A percentile compares a stretch with the other conserved stretches of the same genome.
Conservation (phyloP, 2,888 invertebrate species). For the Therioaphis trifolii region DNA sequence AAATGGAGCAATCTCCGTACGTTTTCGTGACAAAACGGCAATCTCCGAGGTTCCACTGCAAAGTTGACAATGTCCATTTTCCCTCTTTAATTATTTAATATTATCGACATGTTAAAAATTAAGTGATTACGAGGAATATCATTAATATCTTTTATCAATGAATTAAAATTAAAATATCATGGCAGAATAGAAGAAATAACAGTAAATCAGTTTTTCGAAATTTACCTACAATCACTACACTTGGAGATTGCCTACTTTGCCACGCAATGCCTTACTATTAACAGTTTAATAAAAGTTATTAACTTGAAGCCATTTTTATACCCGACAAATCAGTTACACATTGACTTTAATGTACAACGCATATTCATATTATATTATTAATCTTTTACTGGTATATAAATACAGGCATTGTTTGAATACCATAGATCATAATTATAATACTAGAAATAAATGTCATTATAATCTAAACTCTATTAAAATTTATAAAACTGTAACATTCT, state of each 20-base stretch:
- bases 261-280: neutral
- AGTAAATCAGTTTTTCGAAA: too few relatives aligned
- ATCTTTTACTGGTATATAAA: slow-evolving; percentile 2
- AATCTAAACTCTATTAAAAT: neutral
- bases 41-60: too few relatives aligned
- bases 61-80: too few relatives aligned
- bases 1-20: too few relatives aligned
- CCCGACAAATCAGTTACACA: neutral
- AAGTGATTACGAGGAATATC: too few relatives aligned
- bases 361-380: neutral
- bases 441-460: neutral
- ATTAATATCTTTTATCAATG: too few relatives aligned
- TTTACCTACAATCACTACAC: too few relatives aligned
- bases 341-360: neutral
- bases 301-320: slow-evolving; percentile 10
- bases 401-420: neutral
- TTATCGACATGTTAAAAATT: too few relatives aligned
- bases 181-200: too few relatives aligned
- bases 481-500: neutral
- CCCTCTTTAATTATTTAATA: too few relatives aligned
- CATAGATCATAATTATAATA: neutral
- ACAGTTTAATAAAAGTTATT: neutral
- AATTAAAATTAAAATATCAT: too few relatives aligned
- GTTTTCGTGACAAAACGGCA: too few relatives aligned
- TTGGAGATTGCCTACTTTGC: neutral